phyloP scores from a whole-genome alignment of 2,888 invertebrate genomes.

The Mayetiola destructor region DNA sequence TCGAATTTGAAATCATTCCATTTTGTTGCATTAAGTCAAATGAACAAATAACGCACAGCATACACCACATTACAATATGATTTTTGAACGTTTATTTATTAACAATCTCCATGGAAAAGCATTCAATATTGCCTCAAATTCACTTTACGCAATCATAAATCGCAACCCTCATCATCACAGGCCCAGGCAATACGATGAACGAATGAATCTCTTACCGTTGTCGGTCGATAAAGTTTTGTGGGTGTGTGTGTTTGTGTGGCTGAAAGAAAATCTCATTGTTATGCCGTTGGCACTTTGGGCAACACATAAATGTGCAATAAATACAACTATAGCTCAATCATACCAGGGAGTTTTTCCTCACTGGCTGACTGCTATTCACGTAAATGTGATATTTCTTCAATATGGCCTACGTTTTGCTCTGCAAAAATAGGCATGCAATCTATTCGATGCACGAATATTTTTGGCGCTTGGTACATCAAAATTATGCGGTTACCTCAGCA shows the following conservation, averaged over 20 bases:
- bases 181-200: too few relatives aligned
- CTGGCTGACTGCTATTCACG: too few relatives aligned
- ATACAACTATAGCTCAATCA: too few relatives aligned
- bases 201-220: too few relatives aligned
- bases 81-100: constrained; percentile 5
- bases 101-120: background rate
- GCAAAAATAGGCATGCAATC: background rate
- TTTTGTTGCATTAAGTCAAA: too few relatives aligned
- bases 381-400: background rate
- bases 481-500: background rate
- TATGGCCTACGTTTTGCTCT: background rate
- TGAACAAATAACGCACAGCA: too few relatives aligned
- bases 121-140: background rate
- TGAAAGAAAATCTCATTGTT: background rate
- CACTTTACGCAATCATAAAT: background rate
- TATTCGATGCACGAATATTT: background rate
- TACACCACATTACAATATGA: too few relatives aligned
- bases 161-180: background rate
- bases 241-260: background rate
- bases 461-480: background rate
- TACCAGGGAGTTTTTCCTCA: constrained; percentile 10
- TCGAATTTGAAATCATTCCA: background rate
- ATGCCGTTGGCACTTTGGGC: background rate
- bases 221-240: too few relatives aligned
- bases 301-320: constrained; percentile 12